Evolutionary conservation across 2,888 invertebrate species (phyloP).

Genomic region (Perdita meconis): DNA sequence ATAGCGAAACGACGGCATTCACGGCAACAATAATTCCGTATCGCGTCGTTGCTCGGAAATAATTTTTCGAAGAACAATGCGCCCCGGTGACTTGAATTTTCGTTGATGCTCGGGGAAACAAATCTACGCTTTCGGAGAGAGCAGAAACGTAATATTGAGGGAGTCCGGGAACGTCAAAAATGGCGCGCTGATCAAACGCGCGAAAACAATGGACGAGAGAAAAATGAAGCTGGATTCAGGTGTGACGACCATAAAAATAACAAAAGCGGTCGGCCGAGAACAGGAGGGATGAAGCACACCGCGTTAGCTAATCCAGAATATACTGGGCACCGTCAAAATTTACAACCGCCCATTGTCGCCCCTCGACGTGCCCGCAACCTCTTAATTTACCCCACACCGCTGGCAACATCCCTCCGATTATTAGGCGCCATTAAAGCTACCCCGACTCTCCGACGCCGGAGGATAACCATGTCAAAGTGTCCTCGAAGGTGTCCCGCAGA

Average conservation of each 20-base stretch:
- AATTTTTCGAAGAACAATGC: not conserved
- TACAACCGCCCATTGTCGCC: conserved; percentile 17
- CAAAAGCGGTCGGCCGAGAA: conserved; percentile 25
- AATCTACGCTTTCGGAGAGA: not conserved
- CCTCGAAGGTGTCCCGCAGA: conserved; percentile 34
- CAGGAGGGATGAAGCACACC: not conserved
- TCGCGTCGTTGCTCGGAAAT: not conserved
- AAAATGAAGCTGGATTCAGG: conserved; percentile 15
- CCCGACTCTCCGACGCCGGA: conserved; percentile 16
- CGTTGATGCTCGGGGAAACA: not conserved
- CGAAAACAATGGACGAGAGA: conserved; percentile 2
- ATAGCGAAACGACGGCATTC: too few species aligned
- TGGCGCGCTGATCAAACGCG: conserved; percentile 4
- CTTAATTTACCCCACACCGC: conserved; percentile 34
- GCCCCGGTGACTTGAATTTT: not conserved
- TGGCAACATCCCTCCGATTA: conserved; percentile 30
- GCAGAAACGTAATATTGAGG: not conserved
- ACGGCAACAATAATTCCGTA: not conserved
- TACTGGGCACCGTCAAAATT: conserved; percentile 4
- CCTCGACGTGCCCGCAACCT: not conserved
- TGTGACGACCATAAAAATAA: conserved; percentile 13
- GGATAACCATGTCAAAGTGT: conserved; percentile 44
- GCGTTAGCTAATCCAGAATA: not conserved
- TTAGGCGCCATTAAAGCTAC: conserved; percentile 42
- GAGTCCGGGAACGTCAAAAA: not conserved